A percentile compares a stretch with the other conserved stretches of the same genome.
Evolutionary conservation across 1,140 invertebrate genomes (phyloP).

Genomic region (Drosophila cardini): DNA sequence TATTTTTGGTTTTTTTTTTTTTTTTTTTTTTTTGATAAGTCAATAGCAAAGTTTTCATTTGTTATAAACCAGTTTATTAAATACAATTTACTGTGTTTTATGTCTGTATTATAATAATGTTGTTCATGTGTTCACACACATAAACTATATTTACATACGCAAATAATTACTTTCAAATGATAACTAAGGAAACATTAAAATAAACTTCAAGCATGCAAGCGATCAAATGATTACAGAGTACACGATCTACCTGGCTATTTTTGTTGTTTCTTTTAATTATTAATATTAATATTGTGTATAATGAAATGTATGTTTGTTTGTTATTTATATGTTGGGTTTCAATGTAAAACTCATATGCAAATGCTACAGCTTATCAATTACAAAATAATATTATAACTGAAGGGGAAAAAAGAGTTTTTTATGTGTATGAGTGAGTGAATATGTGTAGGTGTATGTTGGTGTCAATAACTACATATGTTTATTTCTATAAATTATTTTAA

Average conservation of each 20-base stretch:
- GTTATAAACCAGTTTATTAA: slow-evolving; percentile 71
- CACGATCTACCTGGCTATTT: slow-evolving; percentile 10
- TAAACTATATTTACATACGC: slow-evolving; percentile 76
- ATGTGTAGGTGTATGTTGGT: slow-evolving; percentile 2
- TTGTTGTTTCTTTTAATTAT: slow-evolving; percentile 15
- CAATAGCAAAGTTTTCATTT: slow-evolving; percentile 61
- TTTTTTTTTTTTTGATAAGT: too few species aligned
- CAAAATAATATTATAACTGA: slow-evolving; percentile 61
- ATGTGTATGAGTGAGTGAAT: slow-evolving; percentile 3
- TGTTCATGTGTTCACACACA: slow-evolving; percentile 58
- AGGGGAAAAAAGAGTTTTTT: slow-evolving; percentile 10
- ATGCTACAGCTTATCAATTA: slow-evolving; percentile 74
- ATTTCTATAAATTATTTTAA: slow-evolving; percentile 26
- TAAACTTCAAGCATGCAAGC: slow-evolving; percentile 75
- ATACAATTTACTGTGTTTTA: slow-evolving; percentile 74
- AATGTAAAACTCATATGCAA: slow-evolving; percentile 76
- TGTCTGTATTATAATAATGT: slow-evolving; percentile 63
- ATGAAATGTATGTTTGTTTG: slow-evolving; percentile 37
- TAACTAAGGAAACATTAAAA: slow-evolving; percentile 68
- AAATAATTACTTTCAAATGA: slow-evolving; percentile 77
- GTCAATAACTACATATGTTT: slow-evolving; percentile 28
- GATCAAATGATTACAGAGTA: slow-evolving; percentile 55
- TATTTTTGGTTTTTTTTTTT: slow-evolving; percentile 52
- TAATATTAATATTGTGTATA: slow-evolving; percentile 19
- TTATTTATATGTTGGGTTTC: slow-evolving; percentile 32